Base-by-base conservation (phyloP, 1,140 invertebrate species). In the Drosophila parabipectinata region DNA sequence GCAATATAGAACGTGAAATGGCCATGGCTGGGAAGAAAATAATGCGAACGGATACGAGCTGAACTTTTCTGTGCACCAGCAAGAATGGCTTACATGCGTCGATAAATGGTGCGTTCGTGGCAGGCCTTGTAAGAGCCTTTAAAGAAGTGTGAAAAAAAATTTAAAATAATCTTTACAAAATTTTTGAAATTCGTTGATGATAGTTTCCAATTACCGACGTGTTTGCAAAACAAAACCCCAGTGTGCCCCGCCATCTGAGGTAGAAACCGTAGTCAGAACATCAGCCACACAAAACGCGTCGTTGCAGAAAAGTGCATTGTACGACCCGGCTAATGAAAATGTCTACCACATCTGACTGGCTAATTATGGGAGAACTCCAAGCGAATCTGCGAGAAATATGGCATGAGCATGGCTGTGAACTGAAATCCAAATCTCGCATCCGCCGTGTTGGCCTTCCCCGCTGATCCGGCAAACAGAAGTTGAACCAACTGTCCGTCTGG, bases 261-360 rank as follows among this genome's bases (percentile, higher is more conserved):
- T 37, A 12, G 34, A 37, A 37, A 37, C 10, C 2, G 4, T 12
- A 10, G 34, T 37, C 34, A 37, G 34, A 12, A 37, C 34, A 37
- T 37, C 34, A 37, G 34, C 10, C 34, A 3, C 10, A 37, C 10
- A 37, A 37, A 37, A 4, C 12, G 34, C 34, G 34, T 37, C 34
- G 34, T 37, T 37, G 34, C 34, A 37, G 34, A 37, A 37, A 37
- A 37, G 34, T 12, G 34, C 34, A 37, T 37, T 37, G 34, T 37
- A 8, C 32, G 10, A 34, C 9, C 32, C 32, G 32, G 60, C 63
- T 64, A 52, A 64, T 52, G 63, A 67, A 67, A 64, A 64, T 67
- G 60, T 52, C 63, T 63, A 50, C 58, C 63, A 44, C 62, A 64
- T 58, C 59, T 64, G 62, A 48, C 62, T 62, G 62, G 58, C 44